These are phyloP conservation scores for Lophius americanus DNA, from an alignment of 2,797 vertebrate species.

Conservation along the genomic window DNA sequence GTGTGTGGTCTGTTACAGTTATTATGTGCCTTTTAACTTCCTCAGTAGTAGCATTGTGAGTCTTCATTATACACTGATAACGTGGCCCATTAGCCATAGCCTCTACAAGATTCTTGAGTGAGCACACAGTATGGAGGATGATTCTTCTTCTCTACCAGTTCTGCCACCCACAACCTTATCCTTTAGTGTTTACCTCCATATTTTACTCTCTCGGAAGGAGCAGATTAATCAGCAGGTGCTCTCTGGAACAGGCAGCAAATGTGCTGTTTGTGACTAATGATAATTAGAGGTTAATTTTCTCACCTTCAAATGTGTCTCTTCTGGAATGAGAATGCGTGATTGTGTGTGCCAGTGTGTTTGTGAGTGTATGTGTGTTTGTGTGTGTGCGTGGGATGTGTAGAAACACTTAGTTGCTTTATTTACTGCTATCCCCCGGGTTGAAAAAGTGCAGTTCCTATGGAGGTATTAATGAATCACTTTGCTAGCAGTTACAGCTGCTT, in stretches of 20 bases:
- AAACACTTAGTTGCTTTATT: constrained; percentile 56
- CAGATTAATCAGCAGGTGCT: constrained; percentile 69
- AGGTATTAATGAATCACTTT: constrained; percentile 72
- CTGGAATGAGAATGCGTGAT: constrained; percentile 43
- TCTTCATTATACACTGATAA: constrained; percentile 67
- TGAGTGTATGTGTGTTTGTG: constrained; percentile 19
- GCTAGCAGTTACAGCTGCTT: constrained; percentile 64
- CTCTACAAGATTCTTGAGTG: constrained; percentile 43
- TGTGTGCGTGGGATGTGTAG: constrained; percentile 8
- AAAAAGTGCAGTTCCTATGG: constrained; percentile 50
- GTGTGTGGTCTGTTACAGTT: constrained; percentile 5
- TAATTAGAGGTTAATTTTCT: constrained; percentile 71
- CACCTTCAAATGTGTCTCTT: constrained; percentile 57
- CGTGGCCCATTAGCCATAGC: constrained; percentile 62
- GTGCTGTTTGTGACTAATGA: constrained; percentile 69
- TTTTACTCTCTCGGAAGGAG: constrained; percentile 58
- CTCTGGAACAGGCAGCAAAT: constrained; percentile 47
- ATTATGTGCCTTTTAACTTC: constrained; percentile 3
- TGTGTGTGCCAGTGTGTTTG: constrained; percentile 18
- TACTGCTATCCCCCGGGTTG: constrained; percentile 50
- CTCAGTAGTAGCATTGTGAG: constrained; percentile 13
- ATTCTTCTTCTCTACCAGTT: constrained; percentile 59
- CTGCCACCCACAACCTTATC: constrained; percentile 52
- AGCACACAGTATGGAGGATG: constrained; percentile 32
- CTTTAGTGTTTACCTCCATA: constrained; percentile 63